A percentile compares a stretch with the other conserved stretches of the same genome.
Conservation (phyloP, 2,888 invertebrate genomes). For the Platycheirus rosarum region DNA sequence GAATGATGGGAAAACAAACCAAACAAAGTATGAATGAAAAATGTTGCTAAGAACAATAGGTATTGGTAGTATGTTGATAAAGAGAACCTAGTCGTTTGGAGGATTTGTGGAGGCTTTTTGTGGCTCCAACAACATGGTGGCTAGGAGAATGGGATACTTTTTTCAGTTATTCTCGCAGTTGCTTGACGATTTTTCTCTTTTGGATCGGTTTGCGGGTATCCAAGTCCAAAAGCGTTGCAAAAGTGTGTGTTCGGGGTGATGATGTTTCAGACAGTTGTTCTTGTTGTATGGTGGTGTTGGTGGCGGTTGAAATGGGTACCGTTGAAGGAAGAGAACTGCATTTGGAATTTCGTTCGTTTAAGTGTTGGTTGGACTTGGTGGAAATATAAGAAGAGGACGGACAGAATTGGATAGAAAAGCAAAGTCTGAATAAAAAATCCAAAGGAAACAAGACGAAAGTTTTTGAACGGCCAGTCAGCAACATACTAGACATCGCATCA, state of each 20-base stretch:
- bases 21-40: conserved; percentile 71
- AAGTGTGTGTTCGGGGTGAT: conserved; percentile 33
- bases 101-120: conserved; percentile 37
- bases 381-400: conserved; percentile 71
- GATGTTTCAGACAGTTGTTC: conserved; percentile 50
- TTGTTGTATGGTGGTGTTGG: conserved; percentile 22
- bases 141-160: conserved; percentile 37
- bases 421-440: conserved; percentile 45
- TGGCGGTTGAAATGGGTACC: conserved; percentile 15
- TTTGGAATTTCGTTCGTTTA: conserved; percentile 49
- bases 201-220: conserved; percentile 39
- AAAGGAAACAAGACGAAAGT: conserved; percentile 63
- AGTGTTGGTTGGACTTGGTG: conserved; percentile 37
- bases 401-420: conserved; percentile 65
- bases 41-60: conserved; percentile 53
- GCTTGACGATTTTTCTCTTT: conserved; percentile 48
- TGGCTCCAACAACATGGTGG: conserved; percentile 34
- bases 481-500: conserved; percentile 72
- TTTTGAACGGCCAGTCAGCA: conserved; percentile 70
- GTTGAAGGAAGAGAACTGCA: conserved; percentile 73
- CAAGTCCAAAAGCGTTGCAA: conserved; percentile 41
- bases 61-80: conserved; percentile 29
- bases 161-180: conserved; percentile 25
- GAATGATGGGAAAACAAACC: conserved; percentile 58
- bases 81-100: conserved; percentile 47